Evolutionary conservation across 2,113 vertebrate genomes (phyloP).

Genomic region (Clarias batrachus): DNA sequence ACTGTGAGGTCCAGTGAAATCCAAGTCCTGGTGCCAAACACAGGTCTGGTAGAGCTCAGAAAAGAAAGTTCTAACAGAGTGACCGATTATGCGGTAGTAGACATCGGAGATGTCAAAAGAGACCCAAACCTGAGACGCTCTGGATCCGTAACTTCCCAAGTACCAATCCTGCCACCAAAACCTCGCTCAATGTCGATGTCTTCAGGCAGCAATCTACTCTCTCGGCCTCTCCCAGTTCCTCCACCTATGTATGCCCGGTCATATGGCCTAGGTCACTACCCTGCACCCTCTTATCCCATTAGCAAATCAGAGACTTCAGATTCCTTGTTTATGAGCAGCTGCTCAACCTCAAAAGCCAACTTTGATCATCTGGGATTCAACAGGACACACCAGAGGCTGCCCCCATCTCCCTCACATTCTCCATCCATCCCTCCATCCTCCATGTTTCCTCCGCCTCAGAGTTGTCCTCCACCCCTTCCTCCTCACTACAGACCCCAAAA

Average conservation of each 20-base stretch:
- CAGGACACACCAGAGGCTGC: constrained; percentile 71
- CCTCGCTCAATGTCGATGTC: constrained; percentile 74
- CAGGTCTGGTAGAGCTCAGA: constrained; percentile 72
- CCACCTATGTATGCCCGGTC: constrained; percentile 66
- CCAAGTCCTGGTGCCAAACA: constrained; percentile 70
- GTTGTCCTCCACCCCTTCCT: constrained; percentile 73
- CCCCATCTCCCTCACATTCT: constrained; percentile 76
- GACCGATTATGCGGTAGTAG: constrained; percentile 75
- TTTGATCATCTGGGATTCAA: constrained; percentile 77
- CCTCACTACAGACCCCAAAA: constrained; percentile 69
- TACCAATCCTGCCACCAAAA: constrained; percentile 79
- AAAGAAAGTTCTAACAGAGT: constrained; percentile 69
- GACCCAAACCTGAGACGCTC: constrained; percentile 49
- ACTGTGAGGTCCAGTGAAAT: constrained; percentile 71
- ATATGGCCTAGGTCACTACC: constrained; percentile 67
- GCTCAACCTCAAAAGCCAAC: constrained; percentile 68
- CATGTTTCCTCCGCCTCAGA: constrained; percentile 69
- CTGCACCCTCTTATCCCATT: constrained; percentile 52
- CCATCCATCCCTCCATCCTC: constrained; percentile 74
- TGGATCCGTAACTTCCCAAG: constrained; percentile 63
- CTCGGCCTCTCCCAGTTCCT: constrained; percentile 72
- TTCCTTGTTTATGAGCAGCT: constrained; percentile 75
- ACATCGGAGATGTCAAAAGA: constrained; percentile 64
- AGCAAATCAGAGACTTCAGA: constrained; percentile 76
- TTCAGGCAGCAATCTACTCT: constrained; percentile 68